phyloP scores from a whole-genome alignment of 2,113 vertebrate species.

The Zapornia atra region DNA sequence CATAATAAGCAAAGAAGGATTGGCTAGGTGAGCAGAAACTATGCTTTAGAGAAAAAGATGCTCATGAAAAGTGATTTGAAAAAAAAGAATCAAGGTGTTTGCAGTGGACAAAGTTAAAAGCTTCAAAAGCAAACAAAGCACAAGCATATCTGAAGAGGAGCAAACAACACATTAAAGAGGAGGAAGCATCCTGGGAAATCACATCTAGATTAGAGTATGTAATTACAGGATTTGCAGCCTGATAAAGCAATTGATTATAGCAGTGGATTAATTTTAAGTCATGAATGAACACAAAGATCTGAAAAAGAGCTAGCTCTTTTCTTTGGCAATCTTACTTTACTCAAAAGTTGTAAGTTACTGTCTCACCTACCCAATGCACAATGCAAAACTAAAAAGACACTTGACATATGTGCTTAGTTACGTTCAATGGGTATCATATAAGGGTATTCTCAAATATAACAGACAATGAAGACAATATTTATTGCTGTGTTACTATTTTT shows the following conservation, averaged over 20 bases:
- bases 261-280: conserved; percentile 20
- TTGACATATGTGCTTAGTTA: not conserved
- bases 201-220: not conserved
- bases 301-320: not conserved
- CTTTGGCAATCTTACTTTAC: not conserved
- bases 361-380: not conserved
- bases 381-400: not conserved
- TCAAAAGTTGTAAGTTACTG: not conserved
- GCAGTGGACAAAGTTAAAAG: not conserved
- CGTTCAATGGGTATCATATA: not conserved
- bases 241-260: conserved; percentile 26
- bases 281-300: not conserved
- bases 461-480: not conserved
- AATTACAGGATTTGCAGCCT: conserved; percentile 37
- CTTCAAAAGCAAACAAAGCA: not conserved
- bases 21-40: not conserved
- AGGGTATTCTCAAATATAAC: not conserved
- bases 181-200: not conserved
- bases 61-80: not conserved
- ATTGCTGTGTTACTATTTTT: not conserved
- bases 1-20: not conserved
- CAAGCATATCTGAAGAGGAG: not conserved
- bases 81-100: not conserved
- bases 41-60: not conserved
- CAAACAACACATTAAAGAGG: not conserved